Percentiles rank a stretch among this genome's conserved stretches.
These are phyloP conservation scores for Hydractinia echinata DNA, from an alignment of 30 jellyfish, hydroid and myxozoan species.

Conservation along the genomic window DNA sequence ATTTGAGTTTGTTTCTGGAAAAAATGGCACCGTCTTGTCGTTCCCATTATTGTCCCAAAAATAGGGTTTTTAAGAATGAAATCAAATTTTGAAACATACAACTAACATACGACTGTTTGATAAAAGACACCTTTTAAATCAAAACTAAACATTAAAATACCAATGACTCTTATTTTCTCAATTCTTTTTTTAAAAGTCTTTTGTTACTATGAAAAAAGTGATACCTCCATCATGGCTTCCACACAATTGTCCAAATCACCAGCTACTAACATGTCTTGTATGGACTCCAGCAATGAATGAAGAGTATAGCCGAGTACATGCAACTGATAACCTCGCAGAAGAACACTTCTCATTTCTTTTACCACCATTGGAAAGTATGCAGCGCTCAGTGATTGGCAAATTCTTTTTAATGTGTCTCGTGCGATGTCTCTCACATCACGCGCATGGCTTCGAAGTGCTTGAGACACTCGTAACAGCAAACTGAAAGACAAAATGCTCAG, in stretches of 20 bases:
- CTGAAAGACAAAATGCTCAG: conserved; percentile 20
- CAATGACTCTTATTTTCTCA: no score
- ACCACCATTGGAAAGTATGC: conserved; percentile 54
- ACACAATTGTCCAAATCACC: conserved; percentile 83
- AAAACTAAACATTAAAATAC: no score
- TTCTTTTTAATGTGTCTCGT: conserved; percentile 67
- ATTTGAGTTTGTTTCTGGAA: no score
- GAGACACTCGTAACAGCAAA: conserved; percentile 72
- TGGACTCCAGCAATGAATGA: conserved; percentile 70
- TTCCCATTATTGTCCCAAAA: no score
- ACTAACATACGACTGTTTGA: no score
- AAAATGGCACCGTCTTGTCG: no score
- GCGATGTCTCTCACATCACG: conserved; percentile 98
- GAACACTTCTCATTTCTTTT: conserved; percentile 70
- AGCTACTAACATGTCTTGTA: conserved; percentile 39
- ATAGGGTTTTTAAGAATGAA: no score
- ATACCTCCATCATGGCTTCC: conserved; percentile 51
- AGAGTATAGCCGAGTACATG: conserved; percentile 82
- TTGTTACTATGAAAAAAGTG: background rate
- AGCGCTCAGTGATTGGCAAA: conserved; percentile 86
- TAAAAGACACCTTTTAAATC: no score
- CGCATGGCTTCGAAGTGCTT: conserved; percentile 86
- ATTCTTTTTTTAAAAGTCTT: no score
- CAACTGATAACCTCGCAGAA: conserved; percentile 89
- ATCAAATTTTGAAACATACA: no score